Evolutionary conservation across 2,888 invertebrate genomes (phyloP), one percentile per base, ranked within the genome.

Genomic region (Griposia aprilina): DNA sequence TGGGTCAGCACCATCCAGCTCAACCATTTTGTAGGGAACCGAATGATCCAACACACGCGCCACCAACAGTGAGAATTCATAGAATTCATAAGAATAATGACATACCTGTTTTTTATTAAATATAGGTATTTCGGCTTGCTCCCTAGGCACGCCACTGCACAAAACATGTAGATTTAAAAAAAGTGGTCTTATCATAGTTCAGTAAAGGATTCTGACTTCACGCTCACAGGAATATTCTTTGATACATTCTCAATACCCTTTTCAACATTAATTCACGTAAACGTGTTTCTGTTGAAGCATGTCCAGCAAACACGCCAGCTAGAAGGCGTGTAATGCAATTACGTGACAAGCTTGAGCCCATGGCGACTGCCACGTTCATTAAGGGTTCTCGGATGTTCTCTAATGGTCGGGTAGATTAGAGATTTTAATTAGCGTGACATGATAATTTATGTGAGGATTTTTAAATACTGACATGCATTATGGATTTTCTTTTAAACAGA

Each of bases 271-370:
- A 78, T 81, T 74, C 36, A 67, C 65, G 41, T 55, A 73, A 78
- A 75, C 73, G 65, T 77, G 71, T 73, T 77, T 76, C 57, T 50
- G 48, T 71, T 15, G 55, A 62, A 78, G 66, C 67, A 17, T 85
- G 86, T 77, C 83, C 84, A 57, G 65, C 30, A 81, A 82, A 82
- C 80, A 86, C 75, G 77, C 77, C 70, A 60, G 52, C 45, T 74
- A 80, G 77, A 78, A 55, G 65, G 63, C 66, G 62, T 69, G 68
- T 85, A 88, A 86, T 82, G 82, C 75, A 86, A 85, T 86, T 85
- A 87, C 74, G 80, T 84, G 82, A 78, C 82, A 81, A 81, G 78
- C 74, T 85, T 65, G 55, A 67, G 77, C 70, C 50, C 63, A 55
- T 76, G 78, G 77, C 55, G 76, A 81, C 67, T 78, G 69, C 57